Evolutionary conservation across 2,113 vertebrate genomes (phyloP).

Genomic region (Tachysurus vachellii): DNA sequence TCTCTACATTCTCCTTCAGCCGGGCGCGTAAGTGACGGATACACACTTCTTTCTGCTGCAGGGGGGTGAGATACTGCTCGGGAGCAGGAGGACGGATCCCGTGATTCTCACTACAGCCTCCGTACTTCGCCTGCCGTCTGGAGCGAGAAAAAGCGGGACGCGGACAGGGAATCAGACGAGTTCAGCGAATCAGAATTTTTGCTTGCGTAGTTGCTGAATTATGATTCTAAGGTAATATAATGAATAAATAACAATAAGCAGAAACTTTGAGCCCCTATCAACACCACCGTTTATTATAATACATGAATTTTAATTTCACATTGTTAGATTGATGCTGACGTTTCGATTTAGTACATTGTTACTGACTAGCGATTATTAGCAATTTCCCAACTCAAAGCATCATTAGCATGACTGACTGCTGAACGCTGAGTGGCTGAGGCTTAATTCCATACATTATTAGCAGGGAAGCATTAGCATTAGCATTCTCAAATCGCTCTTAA

Average conservation of each 20-base stretch:
- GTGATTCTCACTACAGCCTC: constrained; percentile 91
- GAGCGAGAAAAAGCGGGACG: not conserved
- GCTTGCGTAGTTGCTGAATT: not conserved
- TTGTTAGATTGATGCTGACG: too few relatives aligned
- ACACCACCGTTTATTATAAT: not conserved
- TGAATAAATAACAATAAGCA: not conserved
- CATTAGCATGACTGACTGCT: too few relatives aligned
- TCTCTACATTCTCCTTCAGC: constrained; percentile 90
- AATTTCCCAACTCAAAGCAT: too few relatives aligned
- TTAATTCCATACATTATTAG: too few relatives aligned
- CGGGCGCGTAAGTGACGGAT: constrained; percentile 90
- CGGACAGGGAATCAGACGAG: not conserved
- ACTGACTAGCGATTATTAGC: too few relatives aligned
- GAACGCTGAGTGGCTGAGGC: too few relatives aligned
- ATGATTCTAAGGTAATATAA: not conserved
- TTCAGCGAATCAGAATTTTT: not conserved
- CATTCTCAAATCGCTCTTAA: too few relatives aligned
- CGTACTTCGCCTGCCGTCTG: constrained; percentile 88
- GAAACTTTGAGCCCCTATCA: not conserved
- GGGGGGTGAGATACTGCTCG: constrained; percentile 95
- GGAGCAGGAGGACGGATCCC: constrained; percentile 91
- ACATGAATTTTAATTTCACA: not conserved
- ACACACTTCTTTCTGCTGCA: constrained; percentile 98
- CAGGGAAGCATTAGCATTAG: too few relatives aligned
- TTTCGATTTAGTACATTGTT: too few relatives aligned